These are phyloP conservation scores for Pediacus dermestoides DNA, from an alignment of 2,888 invertebrate species.

Conservation along the genomic window DNA sequence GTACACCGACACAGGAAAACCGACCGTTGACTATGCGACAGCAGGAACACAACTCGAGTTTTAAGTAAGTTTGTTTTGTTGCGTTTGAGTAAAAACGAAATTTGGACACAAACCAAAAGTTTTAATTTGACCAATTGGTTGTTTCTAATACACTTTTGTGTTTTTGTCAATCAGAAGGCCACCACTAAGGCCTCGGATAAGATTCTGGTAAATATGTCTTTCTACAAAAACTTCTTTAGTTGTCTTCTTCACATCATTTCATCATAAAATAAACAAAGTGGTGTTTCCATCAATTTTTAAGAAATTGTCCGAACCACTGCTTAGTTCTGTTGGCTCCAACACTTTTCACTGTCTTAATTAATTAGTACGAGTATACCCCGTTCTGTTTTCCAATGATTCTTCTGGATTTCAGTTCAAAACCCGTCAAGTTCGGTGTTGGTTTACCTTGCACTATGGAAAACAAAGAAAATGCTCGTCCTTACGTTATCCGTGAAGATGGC, in stretches of 20 bases:
- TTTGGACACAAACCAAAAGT: no score
- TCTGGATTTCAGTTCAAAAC: slow-evolving; percentile 63
- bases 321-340: no score
- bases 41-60: slow-evolving; percentile 67
- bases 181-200: slow-evolving; percentile 85
- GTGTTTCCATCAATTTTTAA: no score
- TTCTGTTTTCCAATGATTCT: no score
- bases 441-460: slow-evolving; percentile 77
- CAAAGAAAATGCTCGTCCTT: slow-evolving; percentile 83
- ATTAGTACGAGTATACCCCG: no score
- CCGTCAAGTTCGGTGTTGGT: slow-evolving; percentile 70
- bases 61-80: slow-evolving; percentile 69
- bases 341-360: no score
- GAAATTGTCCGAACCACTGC: no score
- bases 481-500: slow-evolving; percentile 65
- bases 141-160: slow-evolving; percentile 36
- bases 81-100: no score
- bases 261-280: no score
- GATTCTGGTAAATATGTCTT: slow-evolving; percentile 76
- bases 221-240: no score
- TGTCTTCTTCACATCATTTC: no score
- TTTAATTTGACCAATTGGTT: slow-evolving; percentile 16
- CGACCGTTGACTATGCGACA: slow-evolving; percentile 63
- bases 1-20: slow-evolving; percentile 70
- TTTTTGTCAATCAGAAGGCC: slow-evolving; percentile 70